Evolutionary conservation across 1,140 invertebrate species (phyloP), one percentile per base, ranked within the genome.

Genomic region (Ditylenchus dipsaci): DNA sequence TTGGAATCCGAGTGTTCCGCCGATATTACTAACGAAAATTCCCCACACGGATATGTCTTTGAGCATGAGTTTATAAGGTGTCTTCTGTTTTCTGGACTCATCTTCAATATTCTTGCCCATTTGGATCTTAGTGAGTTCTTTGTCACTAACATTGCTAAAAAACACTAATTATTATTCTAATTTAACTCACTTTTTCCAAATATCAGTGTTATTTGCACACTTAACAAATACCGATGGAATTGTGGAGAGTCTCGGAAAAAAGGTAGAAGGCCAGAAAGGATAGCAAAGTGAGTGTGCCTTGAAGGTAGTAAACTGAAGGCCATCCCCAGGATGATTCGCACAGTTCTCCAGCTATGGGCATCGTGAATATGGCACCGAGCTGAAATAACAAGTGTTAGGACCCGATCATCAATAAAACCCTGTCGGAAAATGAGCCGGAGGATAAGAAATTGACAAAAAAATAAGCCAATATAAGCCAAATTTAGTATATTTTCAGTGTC

Each of bases 221-320:
- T 15, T 26, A 15, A 11, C 49, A 70, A 43, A 27, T 72, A 76
- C 69, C 57, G 57, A 69, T 78, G 77, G 11, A 60, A 68, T 42
- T 42, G 45, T 11, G 75, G 76, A 13, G 64, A 69, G 45, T 76
- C 76, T 26, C 75, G 42, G 47, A 67, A 79, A 60, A 76, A 76
- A 42, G 45, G 58, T 69, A 75, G 65, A 78, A 78, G 0, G 64
- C 15, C 23, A 33, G 56, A 30, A 78, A 79, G 0, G 66, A 21
- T 15, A 76, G 19, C 7, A 69, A 29, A 42, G 76, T 76, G 42
- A 76, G 33, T 11, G 57, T 49, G 27, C 70, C 76, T 26, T 71
- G 73, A 58, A 79, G 56, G 45, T 79, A 80, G 62, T 77, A 78
- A 23, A 78, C 61, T 11, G 73, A 66, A n/a, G 62, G 63, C 76